Percentiles rank a stretch among this genome's conserved stretches.
Conservation (phyloP, 2,888 invertebrate genomes). For the Phyllotreta striolata region DNA sequence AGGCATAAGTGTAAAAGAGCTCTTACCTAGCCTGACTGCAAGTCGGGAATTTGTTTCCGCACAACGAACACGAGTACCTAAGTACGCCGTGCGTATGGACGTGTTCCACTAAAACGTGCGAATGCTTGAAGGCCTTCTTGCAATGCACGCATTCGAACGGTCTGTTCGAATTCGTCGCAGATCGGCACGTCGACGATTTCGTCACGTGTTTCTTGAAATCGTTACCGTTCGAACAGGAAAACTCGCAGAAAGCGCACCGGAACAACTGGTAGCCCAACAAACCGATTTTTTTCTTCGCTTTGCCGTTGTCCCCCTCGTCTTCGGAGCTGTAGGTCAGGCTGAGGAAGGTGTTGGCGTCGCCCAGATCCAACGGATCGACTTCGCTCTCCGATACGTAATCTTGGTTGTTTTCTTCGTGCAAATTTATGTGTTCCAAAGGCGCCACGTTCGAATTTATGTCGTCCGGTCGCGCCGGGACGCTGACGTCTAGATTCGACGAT, state of each 20-base stretch:
- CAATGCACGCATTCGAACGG: conserved; percentile 65
- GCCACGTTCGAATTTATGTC: conserved; percentile 7
- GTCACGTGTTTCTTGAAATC: conserved; percentile 60
- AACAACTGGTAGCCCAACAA: conserved; percentile 62
- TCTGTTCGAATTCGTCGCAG: conserved; percentile 34
- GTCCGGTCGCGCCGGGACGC: too few species aligned
- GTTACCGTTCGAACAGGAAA: conserved; percentile 53
- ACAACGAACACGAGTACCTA: conserved; percentile 68
- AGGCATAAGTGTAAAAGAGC: not conserved
- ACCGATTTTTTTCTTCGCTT: conserved; percentile 28
- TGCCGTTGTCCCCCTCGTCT: conserved; percentile 38
- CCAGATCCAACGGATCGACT: conserved; percentile 42
- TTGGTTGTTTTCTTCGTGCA: conserved; percentile 30
- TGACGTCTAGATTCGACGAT: too few species aligned
- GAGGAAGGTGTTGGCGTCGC: conserved; percentile 23
- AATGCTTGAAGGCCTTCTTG: conserved; percentile 60
- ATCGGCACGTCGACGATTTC: conserved; percentile 43
- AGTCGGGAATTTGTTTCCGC: conserved; percentile 59
- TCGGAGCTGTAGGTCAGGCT: conserved; percentile 34
- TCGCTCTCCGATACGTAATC: conserved; percentile 35
- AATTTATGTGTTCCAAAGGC: conserved; percentile 43
- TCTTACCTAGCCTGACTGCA: conserved; percentile 50
- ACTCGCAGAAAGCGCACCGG: conserved; percentile 64
- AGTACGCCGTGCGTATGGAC: conserved; percentile 67
- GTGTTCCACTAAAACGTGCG: conserved; percentile 65